Evolutionary conservation across 2,888 invertebrate species (phyloP), one percentile per base, ranked within the genome.

Genomic region (Galeruca laticollis): DNA sequence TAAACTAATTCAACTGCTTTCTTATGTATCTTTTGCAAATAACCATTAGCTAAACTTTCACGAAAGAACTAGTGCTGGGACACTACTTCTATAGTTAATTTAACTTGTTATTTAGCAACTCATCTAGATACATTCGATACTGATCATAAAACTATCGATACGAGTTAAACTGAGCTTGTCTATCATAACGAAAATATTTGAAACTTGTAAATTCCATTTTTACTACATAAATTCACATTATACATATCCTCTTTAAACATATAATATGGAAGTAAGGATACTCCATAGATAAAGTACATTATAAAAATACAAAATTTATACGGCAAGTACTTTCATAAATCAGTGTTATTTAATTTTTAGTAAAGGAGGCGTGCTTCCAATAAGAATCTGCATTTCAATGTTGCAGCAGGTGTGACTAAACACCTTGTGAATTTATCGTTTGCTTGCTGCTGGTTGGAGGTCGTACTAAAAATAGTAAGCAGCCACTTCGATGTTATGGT

Each of bases 11-110:
- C 77, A 77, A 78, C 76, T 77, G 74, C 71, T 60, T 73, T 74
- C 66, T 54, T 61, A 65, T 56, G 61, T 61, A 64, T 71, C 37
- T 31, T 64, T 72, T 72, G 72, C 59, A 61, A 68, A 72, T 72
- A 60, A 69, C 31, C 70, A 68, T 69, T 64, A 62, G 40, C 18
- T 63, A 40, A 66, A 66, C 37, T 71, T 70, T 69, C 73, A 77
- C 71, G 51, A 51, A 10, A 69, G 70, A 73, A 75, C 77, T 76
- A 76, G 77, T 75, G 80, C 81, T 82, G 82, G 81, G 81, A 77
- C 81, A 77, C 76, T 75, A 76, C 72, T 74, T 70, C 62, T 64
- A 47, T 56, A 47, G 57, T 60, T 69, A 61, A 69, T 71, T 68
- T 33, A 68, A 60, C 63, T 21, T 49, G 56, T 47, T 69, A 69